Conservation (phyloP, 1,140 invertebrate species). For the Scaptomyza graminum region DNA sequence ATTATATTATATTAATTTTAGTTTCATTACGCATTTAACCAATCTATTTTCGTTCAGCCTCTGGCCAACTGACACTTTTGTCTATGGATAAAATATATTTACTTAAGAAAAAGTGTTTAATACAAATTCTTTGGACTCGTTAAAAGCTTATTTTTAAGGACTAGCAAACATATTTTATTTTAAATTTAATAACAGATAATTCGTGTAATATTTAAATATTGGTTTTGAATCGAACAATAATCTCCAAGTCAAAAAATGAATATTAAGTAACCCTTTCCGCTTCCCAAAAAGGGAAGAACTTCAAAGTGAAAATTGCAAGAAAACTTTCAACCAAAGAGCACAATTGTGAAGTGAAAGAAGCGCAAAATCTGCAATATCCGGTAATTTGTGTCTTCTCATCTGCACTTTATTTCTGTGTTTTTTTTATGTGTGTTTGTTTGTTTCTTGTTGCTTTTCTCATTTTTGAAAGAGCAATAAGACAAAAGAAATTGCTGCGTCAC, state of each 20-base stretch:
- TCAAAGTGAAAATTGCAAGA: conserved; percentile 23
- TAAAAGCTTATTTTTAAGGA: no score
- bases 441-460: conserved; percentile 6
- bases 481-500: conserved; percentile 67
- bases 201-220: no score
- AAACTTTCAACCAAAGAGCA: background rate
- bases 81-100: no score
- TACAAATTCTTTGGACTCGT: no score
- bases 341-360: conserved; percentile 44
- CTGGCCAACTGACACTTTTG: conserved; percentile 1
- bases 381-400: conserved; percentile 36
- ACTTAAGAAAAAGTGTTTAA: no score
- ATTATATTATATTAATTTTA: background rate
- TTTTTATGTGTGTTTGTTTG: no score
- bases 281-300: no score
- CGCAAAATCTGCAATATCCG: conserved; percentile 67
- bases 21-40: no score
- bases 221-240: no score
- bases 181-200: no score
- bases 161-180: no score
- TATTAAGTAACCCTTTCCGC: background rate
- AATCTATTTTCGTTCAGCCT: background rate
- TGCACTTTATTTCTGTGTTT: background rate
- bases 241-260: no score
- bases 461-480: conserved; percentile 25